Conservation (phyloP, 1,140 invertebrate genomes). For the Mya arenaria region DNA sequence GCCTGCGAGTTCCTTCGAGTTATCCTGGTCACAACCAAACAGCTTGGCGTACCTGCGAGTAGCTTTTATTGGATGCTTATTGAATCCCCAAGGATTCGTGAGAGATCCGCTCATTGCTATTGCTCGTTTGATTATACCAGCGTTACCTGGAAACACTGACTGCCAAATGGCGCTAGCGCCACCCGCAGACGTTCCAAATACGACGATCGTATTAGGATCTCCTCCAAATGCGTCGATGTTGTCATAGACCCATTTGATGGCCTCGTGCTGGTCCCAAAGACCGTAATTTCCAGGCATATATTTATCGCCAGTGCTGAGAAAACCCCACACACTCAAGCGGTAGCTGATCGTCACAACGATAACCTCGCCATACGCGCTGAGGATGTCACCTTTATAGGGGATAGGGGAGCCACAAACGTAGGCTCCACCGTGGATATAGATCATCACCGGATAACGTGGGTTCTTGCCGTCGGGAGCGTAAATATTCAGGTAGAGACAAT, state of each 20-base stretch:
- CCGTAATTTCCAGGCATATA: conserved; percentile 85
- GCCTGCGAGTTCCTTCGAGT: neutral
- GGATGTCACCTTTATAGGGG: conserved; percentile 90
- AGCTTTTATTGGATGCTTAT: conserved; percentile 12
- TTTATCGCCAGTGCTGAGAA: conserved; percentile 46
- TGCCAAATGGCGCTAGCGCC: conserved; percentile 88
- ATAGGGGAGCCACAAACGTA: conserved; percentile 94
- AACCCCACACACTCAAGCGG: conserved; percentile 92
- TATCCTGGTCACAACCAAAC: neutral
- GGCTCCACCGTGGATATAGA: conserved; percentile 98
- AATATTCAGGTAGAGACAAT: conserved; percentile 97
- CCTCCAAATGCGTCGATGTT: conserved; percentile 89
- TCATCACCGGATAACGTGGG: conserved; percentile 85
- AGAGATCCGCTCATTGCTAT: conserved; percentile 59
- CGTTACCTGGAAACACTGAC: conserved; percentile 54
- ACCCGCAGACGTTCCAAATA: conserved; percentile 85
- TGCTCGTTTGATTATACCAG: conserved; percentile 56
- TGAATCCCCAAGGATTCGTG: conserved; percentile 9
- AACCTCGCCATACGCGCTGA: conserved; percentile 90
- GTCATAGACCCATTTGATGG: conserved; percentile 86
- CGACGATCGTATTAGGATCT: conserved; percentile 86
- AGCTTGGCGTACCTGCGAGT: neutral
- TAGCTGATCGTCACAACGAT: conserved; percentile 90
- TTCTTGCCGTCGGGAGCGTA: conserved; percentile 84
- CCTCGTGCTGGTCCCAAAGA: conserved; percentile 87